Conservation (phyloP, 1,140 invertebrate species). For the Gonatopus flavifemur region DNA sequence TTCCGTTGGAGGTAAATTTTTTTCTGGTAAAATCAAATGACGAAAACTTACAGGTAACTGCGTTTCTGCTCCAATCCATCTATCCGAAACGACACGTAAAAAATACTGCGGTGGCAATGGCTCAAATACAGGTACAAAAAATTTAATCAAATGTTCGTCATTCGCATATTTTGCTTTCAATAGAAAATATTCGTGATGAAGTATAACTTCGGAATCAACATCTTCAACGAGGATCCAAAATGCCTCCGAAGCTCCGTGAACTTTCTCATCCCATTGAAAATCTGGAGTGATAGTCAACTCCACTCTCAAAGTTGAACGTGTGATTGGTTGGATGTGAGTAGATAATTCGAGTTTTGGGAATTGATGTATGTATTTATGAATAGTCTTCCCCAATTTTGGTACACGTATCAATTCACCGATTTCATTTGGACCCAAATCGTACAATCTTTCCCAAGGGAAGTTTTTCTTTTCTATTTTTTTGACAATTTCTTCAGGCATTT, state of each 20-base stretch:
- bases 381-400: conserved; percentile 95
- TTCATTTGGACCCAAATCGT: conserved; percentile 95
- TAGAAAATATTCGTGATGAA: conserved; percentile 98
- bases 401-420: conserved; percentile 95
- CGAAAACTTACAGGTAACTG: conserved; percentile 96
- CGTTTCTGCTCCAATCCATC: conserved; percentile 92
- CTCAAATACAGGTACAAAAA: conserved; percentile 98
- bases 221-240: conserved; percentile 99
- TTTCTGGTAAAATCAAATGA: conserved; percentile 96
- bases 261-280: conserved; percentile 98
- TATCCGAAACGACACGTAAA: conserved; percentile 76
- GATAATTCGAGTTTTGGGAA: conserved; percentile 94
- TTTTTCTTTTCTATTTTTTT: conserved; percentile 99
- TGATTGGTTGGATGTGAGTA: conserved; percentile 97
- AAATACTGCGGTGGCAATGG: conserved; percentile 98
- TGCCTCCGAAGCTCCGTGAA: conserved; percentile 93
- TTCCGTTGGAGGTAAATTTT: conserved; percentile 97
- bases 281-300: conserved; percentile 98
- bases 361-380: conserved; percentile 97
- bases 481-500: conserved; percentile 97
- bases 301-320: conserved; percentile 88
- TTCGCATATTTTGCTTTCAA: conserved; percentile 92
- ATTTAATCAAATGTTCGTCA: conserved; percentile 96
- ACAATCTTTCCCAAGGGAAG: conserved; percentile 90
- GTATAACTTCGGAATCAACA: conserved; percentile 92